Base-by-base conservation (phyloP, 2,888 invertebrate species). In the Tetragnatha montana region DNA sequence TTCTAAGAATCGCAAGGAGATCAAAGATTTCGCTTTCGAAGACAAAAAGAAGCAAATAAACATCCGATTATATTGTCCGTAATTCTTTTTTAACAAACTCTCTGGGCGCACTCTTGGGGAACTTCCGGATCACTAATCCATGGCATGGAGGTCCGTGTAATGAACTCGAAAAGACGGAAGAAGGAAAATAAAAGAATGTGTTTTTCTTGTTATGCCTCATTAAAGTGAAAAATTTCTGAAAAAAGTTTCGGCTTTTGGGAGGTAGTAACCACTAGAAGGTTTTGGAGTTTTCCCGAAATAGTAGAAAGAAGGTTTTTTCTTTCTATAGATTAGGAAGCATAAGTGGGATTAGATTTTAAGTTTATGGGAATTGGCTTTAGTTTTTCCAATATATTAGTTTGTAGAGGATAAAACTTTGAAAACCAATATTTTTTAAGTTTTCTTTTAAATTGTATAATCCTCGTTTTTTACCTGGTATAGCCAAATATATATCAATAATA, bases 31-130 rank as follows among this genome's bases (percentile, higher is more conserved):
- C 50, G 51, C 51, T 73, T 71, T 79, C 78, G 71, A 35, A 80
- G 71, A 86, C 60, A 80, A 86, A 35, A 70, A 86, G 51, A 74
- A 47, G 47, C 21, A 80, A 73, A 80, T 86, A 86, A 86, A 86
- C 86, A 86, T 86, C 79, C 86, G 86, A 79, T 86, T 86, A 86
- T 86, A 79, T 73, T 86, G 60, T 73, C 73, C 68, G 50, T 73
- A 73, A 86, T 80, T 86, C 79, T 73, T 80, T 80, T 73, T 21
- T 86, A 80, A 80, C 79, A 79, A 86, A 86, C 71, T 70, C 86
- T 21, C 71, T 73, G 73, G 80, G 80, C 35, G 60, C 73, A 80
- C 50, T 51, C 35, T 50, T 19, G 14, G 83, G 60, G 17, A 60
- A 60, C 60, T 60, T 60, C 60, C 60, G 10, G 17, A 17, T 17